Evolutionary conservation across 35 echinoderm and acorn worm genomes (phyloP), one percentile per base, ranked within the genome.

Genomic region (Ophioderma brevispina): DNA sequence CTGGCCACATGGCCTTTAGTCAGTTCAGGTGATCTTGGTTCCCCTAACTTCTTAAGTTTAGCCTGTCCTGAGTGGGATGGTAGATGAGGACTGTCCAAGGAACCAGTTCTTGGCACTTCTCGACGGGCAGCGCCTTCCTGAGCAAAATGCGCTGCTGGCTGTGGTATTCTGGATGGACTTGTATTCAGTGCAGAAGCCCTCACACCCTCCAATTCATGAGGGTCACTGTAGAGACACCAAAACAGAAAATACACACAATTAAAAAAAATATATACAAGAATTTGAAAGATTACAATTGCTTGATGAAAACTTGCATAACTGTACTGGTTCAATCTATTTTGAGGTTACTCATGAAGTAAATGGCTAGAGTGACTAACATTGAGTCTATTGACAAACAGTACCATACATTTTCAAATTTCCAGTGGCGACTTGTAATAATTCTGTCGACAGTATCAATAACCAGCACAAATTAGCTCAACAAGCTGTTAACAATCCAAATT

Each of bases 191-290:
- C 59, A 1, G 59, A 25, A 15, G 15, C 17, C n/a, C 83, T 63
- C 33, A 85, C 25, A 17, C 46, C 63, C 28, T 85, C 83, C 31
- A 85, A 33, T 63, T 85, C 83, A 35, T 64, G 46, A 35, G 83
- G 83, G 43, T 85, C 83, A 85, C 83, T 85, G 83, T 35, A 64
- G 83, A 52, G 70, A 38, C 15, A 33, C 28, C 21, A 30, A 80
- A 36, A 35, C 0, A 80, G 40, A 81, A 78, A 78, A 82, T 8
- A 46, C 41, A 46, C 4, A 46, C 41, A n/a, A n/a, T n/a, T n/a
- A n/a, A 46, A 46, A 46, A 4, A 46, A 46, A 46, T 46, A 46
- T 8, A 17, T 46, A 17, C 17, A n/a, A 46, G 41, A 46, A 8
- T 46, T 46, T 17, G 41, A 46, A 46, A 17, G 17, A 46, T 17